These are phyloP conservation scores for Atopsyche davidsoni DNA, from an alignment of 1,140 invertebrate genomes.

Conservation along the genomic window DNA sequence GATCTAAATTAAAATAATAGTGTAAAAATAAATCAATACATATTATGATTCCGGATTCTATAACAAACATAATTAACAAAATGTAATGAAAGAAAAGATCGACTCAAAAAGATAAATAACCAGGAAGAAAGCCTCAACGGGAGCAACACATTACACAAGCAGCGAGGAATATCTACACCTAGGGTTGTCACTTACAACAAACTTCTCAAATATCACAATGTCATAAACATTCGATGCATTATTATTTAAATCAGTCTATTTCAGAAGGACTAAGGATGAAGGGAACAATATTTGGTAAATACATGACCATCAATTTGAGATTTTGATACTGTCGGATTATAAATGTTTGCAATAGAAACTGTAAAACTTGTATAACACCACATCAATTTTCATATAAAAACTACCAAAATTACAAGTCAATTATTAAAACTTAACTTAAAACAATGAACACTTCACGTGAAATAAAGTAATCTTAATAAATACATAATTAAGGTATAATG, in stretches of 20 bases:
- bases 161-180: slow-evolving; percentile 1
- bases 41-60: no score
- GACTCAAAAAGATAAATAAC: neutral
- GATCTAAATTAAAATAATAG: no score
- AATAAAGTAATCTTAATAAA: slow-evolving; percentile 18
- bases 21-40: no score
- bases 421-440: slow-evolving; percentile 23
- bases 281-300: slow-evolving; percentile 18
- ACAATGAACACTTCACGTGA: slow-evolving; percentile 21
- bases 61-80: no score
- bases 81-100: no score
- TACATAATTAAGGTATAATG: no score
- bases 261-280: slow-evolving; percentile 14
- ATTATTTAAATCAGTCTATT: slow-evolving; percentile 18
- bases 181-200: slow-evolving; percentile 1
- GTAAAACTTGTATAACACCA: slow-evolving; percentile 7
- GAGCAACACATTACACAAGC: neutral
- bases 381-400: slow-evolving; percentile 8
- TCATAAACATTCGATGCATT: slow-evolving; percentile 15
- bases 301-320: slow-evolving; percentile 1
- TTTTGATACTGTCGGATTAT: slow-evolving; percentile 10
- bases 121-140: neutral
- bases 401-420: slow-evolving; percentile 19
- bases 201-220: slow-evolving; percentile 15
- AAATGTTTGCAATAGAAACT: slow-evolving; percentile 4